Conservation (phyloP, 2,888 invertebrate species). For the Chironomus tentans region DNA sequence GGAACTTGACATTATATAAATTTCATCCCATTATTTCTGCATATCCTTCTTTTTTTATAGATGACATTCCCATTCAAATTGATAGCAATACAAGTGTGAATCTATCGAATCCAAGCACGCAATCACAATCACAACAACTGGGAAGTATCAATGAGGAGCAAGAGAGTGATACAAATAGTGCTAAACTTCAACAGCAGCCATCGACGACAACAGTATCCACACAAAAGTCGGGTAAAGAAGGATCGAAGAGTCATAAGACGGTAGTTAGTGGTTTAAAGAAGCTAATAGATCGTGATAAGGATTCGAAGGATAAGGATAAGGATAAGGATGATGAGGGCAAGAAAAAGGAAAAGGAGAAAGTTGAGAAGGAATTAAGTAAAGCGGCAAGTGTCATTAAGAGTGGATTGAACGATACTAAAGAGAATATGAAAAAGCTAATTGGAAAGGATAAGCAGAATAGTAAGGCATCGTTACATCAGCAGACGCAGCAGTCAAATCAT, state of each 20-base stretch:
- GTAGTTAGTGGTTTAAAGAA: constrained; percentile 41
- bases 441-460: constrained; percentile 21
- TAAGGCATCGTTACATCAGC: not conserved
- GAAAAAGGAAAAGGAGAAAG: constrained; percentile 21
- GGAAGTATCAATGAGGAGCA: constrained; percentile 41
- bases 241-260: constrained; percentile 40
- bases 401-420: constrained; percentile 19
- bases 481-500: not conserved
- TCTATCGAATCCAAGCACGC: constrained; percentile 35
- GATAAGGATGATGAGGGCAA: constrained; percentile 30
- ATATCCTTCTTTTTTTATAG: constrained; percentile 44
- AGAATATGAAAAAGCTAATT: constrained; percentile 19
- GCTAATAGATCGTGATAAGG: constrained; percentile 41
- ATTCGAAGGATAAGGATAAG: constrained; percentile 31
- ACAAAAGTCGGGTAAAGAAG: not conserved
- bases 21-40: constrained; percentile 24
- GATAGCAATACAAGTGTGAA: constrained; percentile 31
- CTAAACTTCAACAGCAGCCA: not conserved
- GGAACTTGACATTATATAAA: not conserved
- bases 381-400: constrained; percentile 9
- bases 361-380: not conserved
- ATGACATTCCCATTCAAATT: constrained; percentile 78
- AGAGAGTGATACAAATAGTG: constrained; percentile 31
- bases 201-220: constrained; percentile 29
- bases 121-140: constrained; percentile 31